phyloP scores from a whole-genome alignment of 2,113 vertebrate genomes.

The Panthera uncia region DNA sequence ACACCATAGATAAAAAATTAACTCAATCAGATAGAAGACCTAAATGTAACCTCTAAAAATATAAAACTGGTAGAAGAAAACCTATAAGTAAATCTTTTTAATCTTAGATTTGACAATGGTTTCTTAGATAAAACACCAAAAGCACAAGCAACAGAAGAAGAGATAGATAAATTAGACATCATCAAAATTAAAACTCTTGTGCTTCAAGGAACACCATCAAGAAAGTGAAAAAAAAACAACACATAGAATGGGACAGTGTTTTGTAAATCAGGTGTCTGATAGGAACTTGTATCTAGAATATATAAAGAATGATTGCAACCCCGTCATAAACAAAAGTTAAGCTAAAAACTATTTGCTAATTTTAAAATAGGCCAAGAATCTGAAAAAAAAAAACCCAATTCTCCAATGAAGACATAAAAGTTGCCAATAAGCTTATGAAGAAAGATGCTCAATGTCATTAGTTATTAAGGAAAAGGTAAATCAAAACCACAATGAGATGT shows the following conservation, averaged over 20 bases:
- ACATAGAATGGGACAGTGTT: not conserved
- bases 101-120: not conserved
- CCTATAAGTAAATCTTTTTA: not conserved
- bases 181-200: not conserved
- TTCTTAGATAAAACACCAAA: not conserved
- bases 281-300: not conserved
- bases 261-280: not conserved
- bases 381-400: not conserved
- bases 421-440: not conserved
- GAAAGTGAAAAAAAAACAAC: not conserved
- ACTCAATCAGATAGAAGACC: slow-evolving; percentile 5
- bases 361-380: not conserved
- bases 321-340: not conserved
- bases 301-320: slow-evolving; percentile 12
- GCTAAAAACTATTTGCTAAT: not conserved
- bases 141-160: not conserved
- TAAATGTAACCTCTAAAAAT: not conserved
- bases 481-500: not conserved
- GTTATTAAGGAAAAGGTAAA: not conserved
- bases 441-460: not conserved
- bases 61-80: not conserved
- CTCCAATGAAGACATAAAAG: not conserved
- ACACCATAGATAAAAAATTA: not conserved
- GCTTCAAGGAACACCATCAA: not conserved
- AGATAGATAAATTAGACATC: not conserved